Evolutionary conservation across 2,888 invertebrate genomes (phyloP), one percentile per base, ranked within the genome.

Genomic region (Augiades crinisus): DNA sequence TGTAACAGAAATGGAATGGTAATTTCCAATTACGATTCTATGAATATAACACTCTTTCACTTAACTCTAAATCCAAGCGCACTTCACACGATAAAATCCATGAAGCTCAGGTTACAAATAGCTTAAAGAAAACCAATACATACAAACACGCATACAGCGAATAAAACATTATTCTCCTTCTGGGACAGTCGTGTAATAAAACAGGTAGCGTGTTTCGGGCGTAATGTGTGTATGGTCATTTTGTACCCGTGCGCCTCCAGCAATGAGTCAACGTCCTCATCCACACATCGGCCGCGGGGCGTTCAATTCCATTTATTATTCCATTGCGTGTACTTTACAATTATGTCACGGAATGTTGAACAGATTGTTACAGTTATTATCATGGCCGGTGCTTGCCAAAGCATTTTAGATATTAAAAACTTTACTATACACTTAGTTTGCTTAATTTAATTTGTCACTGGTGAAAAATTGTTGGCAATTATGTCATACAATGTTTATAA

Each of bases 321-420:
- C 64, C 60, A 56, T 68, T 65, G 68, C 70, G 71, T 70, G 71
- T 67, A 62, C 60, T 59, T 58, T 63, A 71, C 64, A 67, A 68
- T 70, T 72, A 66, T 67, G 63, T 67, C 62, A 62, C 59, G 63
- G 63, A 62, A 66, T 65, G 60, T 61, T 64, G 59, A 59, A 61
- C 57, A 57, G 61, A 62, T 64, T 60, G 62, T 61, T 62, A 61
- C 58, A 56, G 56, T 59, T 58, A 53, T 55, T 56, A 59, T 57
- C 56, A 52, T 53, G 45, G 41, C 22, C 31, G 44, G 46, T 43
- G 45, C 52, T 53, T 43, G 43, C 36, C 30, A 21, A 17, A 50
- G 22, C 43, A 43, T 43, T 50, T 49, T 43, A 50, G 50, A 50
- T 43, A 36, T 43, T 50, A 43, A 43, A 45, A 49, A 43, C 34